Conservation (phyloP, 2,797 vertebrate genomes). For the Parotocinclus haroldoi region DNA sequence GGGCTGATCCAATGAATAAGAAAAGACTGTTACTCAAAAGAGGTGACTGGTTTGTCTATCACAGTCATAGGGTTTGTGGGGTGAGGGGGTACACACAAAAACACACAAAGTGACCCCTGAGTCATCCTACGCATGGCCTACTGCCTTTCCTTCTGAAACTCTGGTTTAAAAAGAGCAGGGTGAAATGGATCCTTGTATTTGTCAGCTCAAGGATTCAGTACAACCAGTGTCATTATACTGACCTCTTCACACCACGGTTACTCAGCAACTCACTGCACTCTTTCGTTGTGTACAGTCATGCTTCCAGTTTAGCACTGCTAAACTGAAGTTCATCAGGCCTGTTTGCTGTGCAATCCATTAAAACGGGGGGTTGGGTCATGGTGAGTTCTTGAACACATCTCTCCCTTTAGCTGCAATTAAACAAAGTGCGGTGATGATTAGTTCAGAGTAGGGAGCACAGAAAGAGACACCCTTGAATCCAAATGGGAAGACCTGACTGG, state of each 20-base stretch:
- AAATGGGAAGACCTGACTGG: conserved; percentile 98
- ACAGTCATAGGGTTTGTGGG: neutral
- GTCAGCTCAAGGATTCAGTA: conserved; percentile 73
- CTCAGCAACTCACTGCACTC: conserved; percentile 63
- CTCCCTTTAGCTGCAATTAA: conserved; percentile 99
- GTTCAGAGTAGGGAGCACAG: conserved; percentile 94
- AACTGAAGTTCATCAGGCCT: conserved; percentile 77
- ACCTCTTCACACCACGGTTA: conserved; percentile 66
- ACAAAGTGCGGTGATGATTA: conserved; percentile 99
- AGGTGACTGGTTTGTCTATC: conserved; percentile 73
- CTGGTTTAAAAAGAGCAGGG: conserved; percentile 74
- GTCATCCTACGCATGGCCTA: conserved; percentile 78
- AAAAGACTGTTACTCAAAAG: conserved; percentile 66
- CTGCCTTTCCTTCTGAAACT: conserved; percentile 73
- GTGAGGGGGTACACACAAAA: conserved; percentile 28
- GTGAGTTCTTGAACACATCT: conserved; percentile 99
- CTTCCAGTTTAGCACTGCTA: conserved; percentile 61
- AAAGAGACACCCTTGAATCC: conserved; percentile 99
- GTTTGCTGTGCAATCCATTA: conserved; percentile 95
- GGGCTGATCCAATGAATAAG: conserved; percentile 73
- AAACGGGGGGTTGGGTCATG: conserved; percentile 78
- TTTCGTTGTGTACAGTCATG: neutral
- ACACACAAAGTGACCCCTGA: conserved; percentile 76
- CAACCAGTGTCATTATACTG: conserved; percentile 73
- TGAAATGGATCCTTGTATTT: conserved; percentile 81